Evolutionary conservation across 2,797 vertebrate species (phyloP), one percentile per base, ranked within the genome.

Genomic region (Carcharodon carcharias): DNA sequence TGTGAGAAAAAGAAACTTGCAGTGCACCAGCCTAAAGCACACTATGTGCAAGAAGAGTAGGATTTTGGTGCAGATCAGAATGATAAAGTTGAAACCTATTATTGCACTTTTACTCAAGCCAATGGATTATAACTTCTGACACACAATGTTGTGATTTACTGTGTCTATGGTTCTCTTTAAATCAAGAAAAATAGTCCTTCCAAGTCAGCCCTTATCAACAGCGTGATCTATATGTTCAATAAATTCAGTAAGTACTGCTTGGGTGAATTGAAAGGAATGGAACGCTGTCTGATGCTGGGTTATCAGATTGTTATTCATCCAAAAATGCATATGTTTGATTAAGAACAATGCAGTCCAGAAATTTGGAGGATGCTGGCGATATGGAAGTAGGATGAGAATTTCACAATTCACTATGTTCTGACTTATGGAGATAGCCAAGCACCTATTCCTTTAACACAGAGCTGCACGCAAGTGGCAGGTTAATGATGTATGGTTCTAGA

Each of bases 271-370:
- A 95, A 56, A 77, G 69, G 50, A 77, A 21, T 56, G 69, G 50
- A 95, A 95, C 77, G 69, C 67, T 14, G 45, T 56, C 69, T 77
- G 67, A 56, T 95, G 61, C 61, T 93, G 11, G 50, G 12, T 58
- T 95, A 95, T 95, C 94, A 77, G 94, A 95, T 95, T 95, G 94
- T 77, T 56, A 77, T 95, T 95, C 69, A 73, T 95, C 94, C 94
- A 95, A 56, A 77, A n/a, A 23, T 71, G 77, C 69, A 95, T 95
- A 77, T 95, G 69, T 95, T 56, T 77, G 94, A 77, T 95, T 56
- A 58, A 58, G 69, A 71, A 95, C 65, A 95, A 67, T 67, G 67
- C 65, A 69, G 23, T 71, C 65, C 93, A 71, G 11, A 31, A 50
- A 28, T 69, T 71, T 71, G 93, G 93, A 95, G 93, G 45, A 71